phyloP scores from a whole-genome alignment of 2,113 vertebrate genomes.

The Microcebus griseorufus region DNA sequence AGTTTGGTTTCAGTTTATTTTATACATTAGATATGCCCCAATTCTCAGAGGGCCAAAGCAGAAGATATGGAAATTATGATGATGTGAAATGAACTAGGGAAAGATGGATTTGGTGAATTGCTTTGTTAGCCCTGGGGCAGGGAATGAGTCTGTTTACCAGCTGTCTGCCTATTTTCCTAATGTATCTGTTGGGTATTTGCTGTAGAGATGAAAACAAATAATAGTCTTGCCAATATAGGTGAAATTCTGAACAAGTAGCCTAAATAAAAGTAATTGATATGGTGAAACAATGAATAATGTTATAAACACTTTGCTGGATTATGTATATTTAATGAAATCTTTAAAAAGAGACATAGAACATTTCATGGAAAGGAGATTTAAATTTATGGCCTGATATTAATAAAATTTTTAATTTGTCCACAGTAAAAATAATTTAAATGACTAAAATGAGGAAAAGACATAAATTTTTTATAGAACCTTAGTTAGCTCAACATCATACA shows the following conservation, averaged over 20 bases:
- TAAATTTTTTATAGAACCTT: not conserved
- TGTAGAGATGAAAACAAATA: constrained; percentile 54
- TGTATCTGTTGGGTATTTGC: constrained; percentile 35
- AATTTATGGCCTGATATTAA: constrained; percentile 20
- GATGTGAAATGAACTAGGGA: constrained; percentile 53
- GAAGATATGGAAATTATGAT: constrained; percentile 31
- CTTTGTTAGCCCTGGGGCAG: constrained; percentile 44
- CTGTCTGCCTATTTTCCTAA: constrained; percentile 55
- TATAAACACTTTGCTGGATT: constrained; percentile 3
- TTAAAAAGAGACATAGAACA: not conserved
- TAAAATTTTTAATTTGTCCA: not conserved
- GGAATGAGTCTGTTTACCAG: constrained; percentile 52
- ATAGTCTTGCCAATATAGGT: constrained; percentile 20
- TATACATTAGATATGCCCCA: not conserved
- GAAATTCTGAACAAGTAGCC: constrained; percentile 42
- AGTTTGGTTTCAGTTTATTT: not conserved
- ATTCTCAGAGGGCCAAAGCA: constrained; percentile 7
- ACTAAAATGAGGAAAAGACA: constrained; percentile 4
- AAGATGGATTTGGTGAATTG: constrained; percentile 34
- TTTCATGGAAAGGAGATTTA: not conserved
- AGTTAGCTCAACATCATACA: not conserved
- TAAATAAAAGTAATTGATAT: constrained; percentile 30
- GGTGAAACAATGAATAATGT: not conserved
- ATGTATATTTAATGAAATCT: constrained; percentile 43
- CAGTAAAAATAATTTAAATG: constrained; percentile 18